Percentiles rank a stretch among this genome's conserved stretches.
Evolutionary conservation across 2,797 vertebrate species (phyloP).

Genomic region (Sebastes kiyomatsui): DNA sequence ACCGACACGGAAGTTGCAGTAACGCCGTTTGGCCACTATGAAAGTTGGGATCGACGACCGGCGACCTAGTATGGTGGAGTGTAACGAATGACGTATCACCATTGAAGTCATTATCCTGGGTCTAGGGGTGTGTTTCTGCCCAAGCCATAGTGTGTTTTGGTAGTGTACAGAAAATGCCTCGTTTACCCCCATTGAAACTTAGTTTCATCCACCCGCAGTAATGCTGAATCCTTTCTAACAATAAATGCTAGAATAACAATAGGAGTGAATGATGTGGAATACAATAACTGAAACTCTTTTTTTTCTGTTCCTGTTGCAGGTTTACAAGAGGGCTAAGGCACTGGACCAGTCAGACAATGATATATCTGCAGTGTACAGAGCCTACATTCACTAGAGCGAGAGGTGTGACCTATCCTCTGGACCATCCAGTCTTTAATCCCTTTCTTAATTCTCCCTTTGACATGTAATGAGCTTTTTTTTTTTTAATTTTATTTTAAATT

Average conservation of each 20-base stretch:
- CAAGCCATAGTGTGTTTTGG: background rate
- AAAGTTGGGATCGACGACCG: no score
- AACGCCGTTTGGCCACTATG: rapidly evolving
- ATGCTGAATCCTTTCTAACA: background rate
- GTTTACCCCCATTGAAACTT: no score
- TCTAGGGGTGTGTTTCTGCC: background rate
- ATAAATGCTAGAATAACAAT: background rate
- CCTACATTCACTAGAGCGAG: conserved; percentile 95
- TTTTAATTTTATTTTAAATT: conserved; percentile 60
- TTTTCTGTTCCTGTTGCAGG: conserved; percentile 76
- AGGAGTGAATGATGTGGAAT: background rate
- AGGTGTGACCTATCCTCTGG: conserved; percentile 82
- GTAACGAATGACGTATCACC: no score
- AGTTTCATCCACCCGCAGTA: no score
- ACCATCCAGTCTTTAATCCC: conserved; percentile 78
- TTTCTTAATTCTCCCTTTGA: conserved; percentile 49
- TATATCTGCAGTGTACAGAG: conserved; percentile 98
- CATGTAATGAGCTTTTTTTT: conserved; percentile 40
- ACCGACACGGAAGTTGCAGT: no score
- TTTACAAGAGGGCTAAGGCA: conserved; percentile 99
- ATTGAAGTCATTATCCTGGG: background rate
- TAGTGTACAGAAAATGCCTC: background rate
- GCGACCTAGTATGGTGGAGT: background rate
- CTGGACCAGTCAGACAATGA: conserved; percentile 99
- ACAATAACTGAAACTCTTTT: background rate